Evolutionary conservation across 1,140 invertebrate species (phyloP).

Genomic region (Ceratina australensis): DNA sequence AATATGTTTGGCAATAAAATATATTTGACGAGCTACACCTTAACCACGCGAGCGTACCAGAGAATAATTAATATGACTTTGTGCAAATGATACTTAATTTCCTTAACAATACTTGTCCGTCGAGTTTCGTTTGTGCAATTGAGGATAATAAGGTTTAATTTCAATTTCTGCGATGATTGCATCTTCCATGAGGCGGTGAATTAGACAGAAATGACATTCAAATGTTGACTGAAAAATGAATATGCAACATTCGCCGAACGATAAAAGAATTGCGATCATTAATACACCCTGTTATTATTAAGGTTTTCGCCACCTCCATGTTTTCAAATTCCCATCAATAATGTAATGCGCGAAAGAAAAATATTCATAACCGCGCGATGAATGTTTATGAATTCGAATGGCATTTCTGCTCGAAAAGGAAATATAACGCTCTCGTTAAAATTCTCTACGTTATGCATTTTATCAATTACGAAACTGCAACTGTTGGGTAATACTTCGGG

Average conservation of each 20-base stretch:
- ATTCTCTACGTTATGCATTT: not conserved
- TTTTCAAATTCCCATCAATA: not conserved
- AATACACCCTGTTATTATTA: not conserved
- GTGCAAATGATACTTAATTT: not conserved
- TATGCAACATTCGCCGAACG: not conserved
- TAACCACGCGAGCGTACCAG: not conserved
- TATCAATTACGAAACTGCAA: slow-evolving; percentile 10
- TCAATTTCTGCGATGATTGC: slow-evolving; percentile 21
- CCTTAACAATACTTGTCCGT: slow-evolving; percentile 13
- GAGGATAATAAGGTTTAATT: slow-evolving; percentile 49
- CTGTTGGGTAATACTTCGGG: slow-evolving; percentile 8
- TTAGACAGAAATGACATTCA: not conserved
- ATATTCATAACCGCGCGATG: not conserved
- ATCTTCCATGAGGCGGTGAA: not conserved
- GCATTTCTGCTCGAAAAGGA: not conserved
- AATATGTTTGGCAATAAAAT: slow-evolving; percentile 28
- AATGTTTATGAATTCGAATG: not conserved
- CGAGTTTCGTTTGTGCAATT: slow-evolving; percentile 54
- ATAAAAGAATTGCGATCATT: not conserved
- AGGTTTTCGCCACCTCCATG: not conserved
- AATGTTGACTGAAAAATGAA: too few relatives aligned
- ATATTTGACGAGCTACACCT: not conserved
- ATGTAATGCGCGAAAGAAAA: not conserved
- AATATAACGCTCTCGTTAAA: too few relatives aligned
- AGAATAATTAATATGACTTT: slow-evolving; percentile 11